These are phyloP conservation scores for Sceloporus undulatus DNA, from an alignment of 2,113 vertebrate species.

Conservation along the genomic window DNA sequence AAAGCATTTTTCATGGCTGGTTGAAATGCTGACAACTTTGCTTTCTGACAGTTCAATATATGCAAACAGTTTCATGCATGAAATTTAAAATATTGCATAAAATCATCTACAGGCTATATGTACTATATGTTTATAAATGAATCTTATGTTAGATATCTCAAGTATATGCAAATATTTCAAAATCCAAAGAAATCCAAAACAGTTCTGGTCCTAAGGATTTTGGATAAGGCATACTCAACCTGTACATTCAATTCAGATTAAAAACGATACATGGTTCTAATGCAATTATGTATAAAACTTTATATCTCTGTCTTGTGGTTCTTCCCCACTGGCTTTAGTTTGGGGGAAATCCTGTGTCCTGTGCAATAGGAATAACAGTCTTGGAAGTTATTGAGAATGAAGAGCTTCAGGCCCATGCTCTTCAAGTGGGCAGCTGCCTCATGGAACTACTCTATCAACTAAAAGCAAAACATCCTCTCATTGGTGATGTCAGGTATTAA, in stretches of 20 bases:
- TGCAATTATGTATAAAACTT: neutral
- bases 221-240: too few relatives aligned
- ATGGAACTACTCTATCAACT: slow-evolving; percentile 83
- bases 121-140: too few relatives aligned
- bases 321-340: slow-evolving; percentile 78
- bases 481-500: slow-evolving; percentile 91
- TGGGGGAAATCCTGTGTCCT: slow-evolving; percentile 95
- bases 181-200: too few relatives aligned
- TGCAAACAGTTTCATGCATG: too few relatives aligned
- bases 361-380: slow-evolving; percentile 90
- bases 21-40: too few relatives aligned
- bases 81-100: too few relatives aligned
- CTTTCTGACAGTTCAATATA: too few relatives aligned
- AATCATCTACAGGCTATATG: too few relatives aligned
- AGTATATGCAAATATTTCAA: too few relatives aligned
- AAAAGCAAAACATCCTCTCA: slow-evolving; percentile 85
- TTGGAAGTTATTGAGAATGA: slow-evolving; percentile 91
- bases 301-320: neutral
- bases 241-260: neutral
- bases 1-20: too few relatives aligned
- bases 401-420: slow-evolving; percentile 85
- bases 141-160: too few relatives aligned
- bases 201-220: too few relatives aligned
- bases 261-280: neutral
- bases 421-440: slow-evolving; percentile 83